Evolutionary conservation across 2,797 vertebrate genomes (phyloP).

Genomic region (Gadopsis marmoratus): DNA sequence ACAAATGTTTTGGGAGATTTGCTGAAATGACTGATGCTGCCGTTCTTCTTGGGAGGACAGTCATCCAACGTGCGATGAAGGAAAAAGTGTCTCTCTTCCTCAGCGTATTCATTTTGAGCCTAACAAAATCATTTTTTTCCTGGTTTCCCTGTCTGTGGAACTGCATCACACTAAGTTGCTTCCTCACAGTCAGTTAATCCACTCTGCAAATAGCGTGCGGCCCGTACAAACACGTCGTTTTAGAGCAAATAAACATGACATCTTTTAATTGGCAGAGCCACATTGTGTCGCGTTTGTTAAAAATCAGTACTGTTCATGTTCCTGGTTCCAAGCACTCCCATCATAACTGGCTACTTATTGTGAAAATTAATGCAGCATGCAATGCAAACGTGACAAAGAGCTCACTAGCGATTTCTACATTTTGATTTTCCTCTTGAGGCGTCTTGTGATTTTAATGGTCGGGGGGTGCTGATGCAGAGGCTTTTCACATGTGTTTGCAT

Average conservation of each 20-base stretch:
- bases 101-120: background rate
- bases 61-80: background rate
- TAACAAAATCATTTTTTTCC: background rate
- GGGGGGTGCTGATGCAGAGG: slow-evolving; percentile 5
- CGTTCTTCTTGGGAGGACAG: background rate
- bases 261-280: slow-evolving; percentile 48
- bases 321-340: slow-evolving; percentile 38
- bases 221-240: slow-evolving; percentile 37
- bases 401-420: slow-evolving; percentile 55
- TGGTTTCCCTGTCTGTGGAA: slow-evolving; percentile 8
- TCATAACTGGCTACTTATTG: slow-evolving; percentile 37
- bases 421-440: slow-evolving; percentile 57
- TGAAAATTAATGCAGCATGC: slow-evolving; percentile 62
- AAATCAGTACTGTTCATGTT: slow-evolving; percentile 62
- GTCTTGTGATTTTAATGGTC: slow-evolving; percentile 30
- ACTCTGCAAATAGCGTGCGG: slow-evolving; percentile 36
- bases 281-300: slow-evolving; percentile 34
- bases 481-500: slow-evolving; percentile 33
- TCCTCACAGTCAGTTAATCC: slow-evolving; percentile 32
- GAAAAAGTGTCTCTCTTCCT: background rate
- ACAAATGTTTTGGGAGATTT: background rate
- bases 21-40: background rate
- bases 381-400: slow-evolving; percentile 64
- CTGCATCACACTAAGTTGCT: background rate
- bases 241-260: slow-evolving; percentile 45